Evolutionary conservation across 2,797 vertebrate genomes (phyloP).

Genomic region (Delichon dasypus): DNA sequence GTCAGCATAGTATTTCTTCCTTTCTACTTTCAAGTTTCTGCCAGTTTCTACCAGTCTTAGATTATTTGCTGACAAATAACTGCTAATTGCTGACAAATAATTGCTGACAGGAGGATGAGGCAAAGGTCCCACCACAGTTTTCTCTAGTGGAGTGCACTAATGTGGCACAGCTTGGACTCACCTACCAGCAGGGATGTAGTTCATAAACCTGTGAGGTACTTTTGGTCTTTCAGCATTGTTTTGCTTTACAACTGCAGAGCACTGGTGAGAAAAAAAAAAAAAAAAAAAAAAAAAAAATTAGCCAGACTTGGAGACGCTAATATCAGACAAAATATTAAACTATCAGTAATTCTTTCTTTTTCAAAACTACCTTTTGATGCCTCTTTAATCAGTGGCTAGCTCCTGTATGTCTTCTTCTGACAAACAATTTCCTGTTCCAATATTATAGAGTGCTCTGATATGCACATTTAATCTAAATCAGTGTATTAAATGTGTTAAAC

Average conservation of each 20-base stretch:
- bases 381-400: slow-evolving; percentile 43
- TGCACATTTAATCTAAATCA: slow-evolving; percentile 48
- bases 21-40: background rate
- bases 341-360: background rate
- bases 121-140: background rate
- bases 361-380: background rate
- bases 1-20: background rate
- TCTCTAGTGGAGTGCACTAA: background rate
- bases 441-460: background rate
- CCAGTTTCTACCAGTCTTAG: background rate
- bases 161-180: background rate
- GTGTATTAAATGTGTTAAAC: slow-evolving; percentile 19
- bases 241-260: background rate
- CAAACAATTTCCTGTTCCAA: background rate
- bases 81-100: background rate
- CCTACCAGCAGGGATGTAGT: background rate
- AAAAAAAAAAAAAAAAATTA: background rate
- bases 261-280: background rate
- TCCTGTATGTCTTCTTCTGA: background rate
- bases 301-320: background rate
- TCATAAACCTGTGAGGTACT: background rate
- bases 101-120: background rate
- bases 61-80: background rate
- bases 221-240: background rate
- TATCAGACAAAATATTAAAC: background rate